Base-by-base conservation (phyloP, 2,113 vertebrate genomes). In the Myocastor coypus region DNA sequence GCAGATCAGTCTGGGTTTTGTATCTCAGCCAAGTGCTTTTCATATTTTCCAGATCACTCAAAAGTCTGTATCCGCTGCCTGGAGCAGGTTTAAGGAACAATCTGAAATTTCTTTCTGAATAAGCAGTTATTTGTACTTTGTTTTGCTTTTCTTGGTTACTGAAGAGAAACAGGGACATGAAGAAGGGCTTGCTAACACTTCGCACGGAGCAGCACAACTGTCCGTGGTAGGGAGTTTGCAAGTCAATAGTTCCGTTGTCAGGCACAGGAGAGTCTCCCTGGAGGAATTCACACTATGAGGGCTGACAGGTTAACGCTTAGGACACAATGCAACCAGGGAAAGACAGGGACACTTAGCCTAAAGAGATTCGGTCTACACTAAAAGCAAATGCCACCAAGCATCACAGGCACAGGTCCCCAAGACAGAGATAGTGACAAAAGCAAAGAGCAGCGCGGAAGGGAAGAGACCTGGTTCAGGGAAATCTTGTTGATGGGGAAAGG, bases 1-100 rank as follows among this genome's bases (percentile, higher is more conserved):
- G 55, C 4, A 2, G 97, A 98, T 98, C 98, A 96, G 96, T 91
- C 97, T 66, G 96, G 84, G 0, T 97, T 98, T 96, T 98, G 95
- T 96, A 91, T 83, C 37, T 32, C 63, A 73, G 98, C 95, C 98
- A 98, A 98, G 97, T 91, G 95, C 84, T 97, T 96, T 96, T 98
- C 98, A 97, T 98, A 98, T 97, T 98, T 98, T 98, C 97, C 98
- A 98, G 97, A 97, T 97, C 96, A 85, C 96, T 98, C 96, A 97
- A 97, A 95, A 97, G 96, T 71, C 97, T 97, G 96, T 88, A 95
- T 92, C 96, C 80, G 96, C 94, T 97, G 95, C 89, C 95, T 85
- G 75, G 92, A 93, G 2, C 64, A 97, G 95, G 96, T 97, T 98
- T 98, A 96, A 95, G 92, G 94, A 98, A 95, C 89, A 97, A 97